Evolutionary conservation across 2,113 vertebrate genomes (phyloP).

Genomic region (Psittacula cyanocephala): DNA sequence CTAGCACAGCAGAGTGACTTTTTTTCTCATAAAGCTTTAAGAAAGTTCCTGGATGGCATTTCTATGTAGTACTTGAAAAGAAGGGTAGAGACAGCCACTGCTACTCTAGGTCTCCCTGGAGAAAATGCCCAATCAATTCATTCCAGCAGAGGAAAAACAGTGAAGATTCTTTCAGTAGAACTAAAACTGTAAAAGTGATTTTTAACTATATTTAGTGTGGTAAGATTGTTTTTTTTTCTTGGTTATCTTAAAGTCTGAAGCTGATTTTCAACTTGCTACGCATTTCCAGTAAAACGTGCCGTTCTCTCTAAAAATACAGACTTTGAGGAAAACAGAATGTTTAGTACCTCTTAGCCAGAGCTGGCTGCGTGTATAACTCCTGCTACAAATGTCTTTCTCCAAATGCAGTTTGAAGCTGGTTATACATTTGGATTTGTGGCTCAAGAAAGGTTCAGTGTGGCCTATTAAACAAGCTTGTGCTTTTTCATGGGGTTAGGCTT

Average conservation of each 20-base stretch:
- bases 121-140: background rate
- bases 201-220: background rate
- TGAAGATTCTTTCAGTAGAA: background rate
- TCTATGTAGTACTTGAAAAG: background rate
- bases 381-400: background rate
- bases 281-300: background rate
- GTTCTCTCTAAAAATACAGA: constrained; percentile 32
- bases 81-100: background rate
- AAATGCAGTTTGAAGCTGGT: background rate
- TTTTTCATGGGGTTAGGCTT: background rate
- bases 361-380: background rate
- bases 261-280: background rate
- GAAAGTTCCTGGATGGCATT: background rate
- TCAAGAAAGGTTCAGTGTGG: background rate
- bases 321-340: background rate
- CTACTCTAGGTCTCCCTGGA: background rate
- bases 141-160: background rate
- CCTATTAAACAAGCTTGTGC: background rate
- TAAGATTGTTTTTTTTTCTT: background rate
- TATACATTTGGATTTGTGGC: background rate
- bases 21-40: background rate
- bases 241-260: background rate
- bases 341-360: background rate
- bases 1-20: background rate
- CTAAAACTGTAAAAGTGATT: background rate